A percentile compares a stretch with the other conserved stretches of the same genome.
Conservation (phyloP, 2,113 vertebrate species). For the Pithys albifrons region DNA sequence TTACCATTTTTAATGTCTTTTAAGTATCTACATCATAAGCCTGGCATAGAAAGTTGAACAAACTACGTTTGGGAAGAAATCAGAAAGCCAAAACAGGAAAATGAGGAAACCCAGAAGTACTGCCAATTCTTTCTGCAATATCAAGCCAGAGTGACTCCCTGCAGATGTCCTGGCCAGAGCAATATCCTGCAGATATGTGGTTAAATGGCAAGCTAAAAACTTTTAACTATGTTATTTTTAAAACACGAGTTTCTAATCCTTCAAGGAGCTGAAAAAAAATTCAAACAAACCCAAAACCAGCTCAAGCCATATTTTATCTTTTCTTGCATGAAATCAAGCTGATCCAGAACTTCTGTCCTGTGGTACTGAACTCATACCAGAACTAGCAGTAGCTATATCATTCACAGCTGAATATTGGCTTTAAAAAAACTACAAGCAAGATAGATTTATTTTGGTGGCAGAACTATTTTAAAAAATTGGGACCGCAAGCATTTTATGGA, state of each 20-base stretch:
- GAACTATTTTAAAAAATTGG: background rate
- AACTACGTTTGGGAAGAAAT: background rate
- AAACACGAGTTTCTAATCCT: background rate
- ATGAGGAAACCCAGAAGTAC: background rate
- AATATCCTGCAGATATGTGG: background rate
- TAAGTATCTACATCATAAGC: background rate
- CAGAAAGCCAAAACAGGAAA: slow-evolving; percentile 33
- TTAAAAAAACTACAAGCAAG: background rate
- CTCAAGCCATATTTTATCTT: background rate
- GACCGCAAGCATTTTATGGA: background rate
- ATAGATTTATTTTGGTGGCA: background rate
- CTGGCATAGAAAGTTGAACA: background rate
- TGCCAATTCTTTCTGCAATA: background rate
- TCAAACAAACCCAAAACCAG: background rate
- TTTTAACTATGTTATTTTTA: background rate
- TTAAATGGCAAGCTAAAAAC: background rate
- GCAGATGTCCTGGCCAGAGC: background rate
- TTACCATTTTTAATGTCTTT: background rate
- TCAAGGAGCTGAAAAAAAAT: background rate
- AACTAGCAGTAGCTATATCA: background rate
- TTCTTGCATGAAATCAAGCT: background rate
- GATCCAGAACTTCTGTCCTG: background rate
- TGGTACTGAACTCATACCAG: background rate
- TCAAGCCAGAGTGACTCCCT: background rate
- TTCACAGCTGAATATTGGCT: background rate